Evolutionary conservation across 2,888 invertebrate genomes (phyloP), one percentile per base, ranked within the genome.

Genomic region (Drosophila pseudotakahashii): DNA sequence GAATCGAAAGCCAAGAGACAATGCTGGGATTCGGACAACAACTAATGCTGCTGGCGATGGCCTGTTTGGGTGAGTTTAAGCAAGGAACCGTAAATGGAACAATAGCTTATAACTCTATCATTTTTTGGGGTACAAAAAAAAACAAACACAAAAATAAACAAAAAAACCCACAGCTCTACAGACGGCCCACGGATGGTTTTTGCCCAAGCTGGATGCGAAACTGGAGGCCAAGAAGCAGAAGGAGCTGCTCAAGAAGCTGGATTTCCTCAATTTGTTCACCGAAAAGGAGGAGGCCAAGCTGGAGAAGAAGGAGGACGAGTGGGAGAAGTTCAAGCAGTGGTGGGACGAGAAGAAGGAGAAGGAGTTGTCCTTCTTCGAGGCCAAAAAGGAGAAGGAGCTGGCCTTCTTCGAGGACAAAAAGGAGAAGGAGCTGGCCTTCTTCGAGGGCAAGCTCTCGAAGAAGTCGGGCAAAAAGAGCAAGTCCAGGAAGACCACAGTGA

Each of bases 301-400:
- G 50, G 76, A 79, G 37, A 82, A 88, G 54, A 75, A 75, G 19
- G 47, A 16, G 44, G 36, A 53, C 11, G 80, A 88, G 42, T 75
- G 48, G 70, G 80, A 85, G 37, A 88, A 88, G 41, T 36, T 88
- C 32, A 82, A 86, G 10, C 32, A 80, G 30, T 80, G 68, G 59
- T 74, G 78, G 47, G 83, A 88, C 10, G 75, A 78, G 0, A 88
- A 83, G 39, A 85, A 88, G 36, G 72, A 76, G 7, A 80, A 80
- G 30, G 63, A 88, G 11, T 48, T 82, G 13, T 42, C 58, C 7
- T 44, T 83, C 58, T 79, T 83, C 16, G 83, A 79, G 62, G 34
- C 16, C 48, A 62, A 73, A 2, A 88, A 77, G 13, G 77, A 79
- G 1, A 88, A 81, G 44, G 53, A 66, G 16, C 7, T 53, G 14